Conservation (phyloP, 2,113 vertebrate genomes). For the Phrynosoma platyrhinos region DNA sequence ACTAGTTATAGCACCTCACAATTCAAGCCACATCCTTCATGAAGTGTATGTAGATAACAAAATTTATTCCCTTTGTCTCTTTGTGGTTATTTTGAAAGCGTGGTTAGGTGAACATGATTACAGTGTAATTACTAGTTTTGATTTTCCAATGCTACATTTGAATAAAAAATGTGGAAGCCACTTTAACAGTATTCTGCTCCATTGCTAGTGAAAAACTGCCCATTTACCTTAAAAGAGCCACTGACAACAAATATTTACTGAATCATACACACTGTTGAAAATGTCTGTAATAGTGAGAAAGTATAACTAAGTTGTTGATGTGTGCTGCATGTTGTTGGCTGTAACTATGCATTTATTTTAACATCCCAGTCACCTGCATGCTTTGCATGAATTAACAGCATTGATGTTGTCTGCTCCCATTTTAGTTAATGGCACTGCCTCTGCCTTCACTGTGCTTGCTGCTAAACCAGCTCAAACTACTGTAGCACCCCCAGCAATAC, state of each 20-base stretch:
- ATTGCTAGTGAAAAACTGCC: not conserved
- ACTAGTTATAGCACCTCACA: not conserved
- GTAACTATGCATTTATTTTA: conserved; percentile 55
- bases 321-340: conserved; percentile 61
- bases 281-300: not conserved
- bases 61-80: not conserved
- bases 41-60: not conserved
- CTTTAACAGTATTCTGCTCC: not conserved
- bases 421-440: conserved; percentile 93
- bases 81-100: not conserved
- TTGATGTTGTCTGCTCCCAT: conserved; percentile 84
- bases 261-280: not conserved
- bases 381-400: conserved; percentile 81
- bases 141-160: not conserved
- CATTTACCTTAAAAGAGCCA: not conserved
- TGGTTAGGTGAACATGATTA: not conserved
- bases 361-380: conserved; percentile 62
- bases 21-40: not conserved
- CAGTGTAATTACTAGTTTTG: not conserved
- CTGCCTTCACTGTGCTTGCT: conserved; percentile 86
- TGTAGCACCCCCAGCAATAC: conserved; percentile 87
- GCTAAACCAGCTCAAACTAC: conserved; percentile 83
- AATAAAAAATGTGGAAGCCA: not conserved
- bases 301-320: conserved; percentile 24
- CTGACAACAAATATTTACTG: not conserved